phyloP scores from a whole-genome alignment of 2,888 invertebrate species.

The Chymomyza procnemis region DNA sequence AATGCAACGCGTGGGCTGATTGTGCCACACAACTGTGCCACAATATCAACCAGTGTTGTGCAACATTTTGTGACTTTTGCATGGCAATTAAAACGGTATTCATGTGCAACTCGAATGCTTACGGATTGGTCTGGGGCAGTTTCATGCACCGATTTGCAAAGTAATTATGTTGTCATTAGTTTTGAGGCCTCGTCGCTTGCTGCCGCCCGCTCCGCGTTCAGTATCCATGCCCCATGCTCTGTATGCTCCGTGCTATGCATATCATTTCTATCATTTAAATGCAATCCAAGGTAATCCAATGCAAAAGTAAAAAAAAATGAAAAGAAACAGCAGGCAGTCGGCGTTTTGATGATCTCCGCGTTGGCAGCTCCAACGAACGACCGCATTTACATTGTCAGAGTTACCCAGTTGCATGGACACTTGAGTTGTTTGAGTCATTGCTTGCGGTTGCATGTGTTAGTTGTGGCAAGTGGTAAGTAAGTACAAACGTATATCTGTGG shows the following conservation, averaged over 20 bases:
- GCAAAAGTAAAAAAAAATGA: background rate
- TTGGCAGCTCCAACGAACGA: background rate
- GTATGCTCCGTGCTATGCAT: conserved; percentile 1
- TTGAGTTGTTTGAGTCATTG: background rate
- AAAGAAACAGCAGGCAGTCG: background rate
- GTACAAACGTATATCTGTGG: background rate
- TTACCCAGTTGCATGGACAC: background rate
- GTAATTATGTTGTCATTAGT: conserved; percentile 69
- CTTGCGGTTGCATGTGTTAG: background rate
- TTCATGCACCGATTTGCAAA: conserved; percentile 51
- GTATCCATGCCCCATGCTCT: background rate
- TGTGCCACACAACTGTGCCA: conserved; percentile 55
- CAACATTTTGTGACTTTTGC: conserved; percentile 20
- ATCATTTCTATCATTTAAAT: conserved; percentile 3
- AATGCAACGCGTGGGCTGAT: conserved; percentile 50
- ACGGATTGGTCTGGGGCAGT: conserved; percentile 4
- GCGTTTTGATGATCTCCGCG: background rate
- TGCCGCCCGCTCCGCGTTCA: background rate
- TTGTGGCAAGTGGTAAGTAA: background rate
- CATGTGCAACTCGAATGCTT: conserved; percentile 27
- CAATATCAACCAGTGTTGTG: conserved; percentile 29
- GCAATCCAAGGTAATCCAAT: background rate
- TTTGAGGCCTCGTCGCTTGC: conserved; percentile 14
- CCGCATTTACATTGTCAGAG: background rate
- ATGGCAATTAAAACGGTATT: conserved; percentile 58